phyloP scores from a whole-genome alignment of 2,797 vertebrate genomes.

The Rhodeus uyekii region DNA sequence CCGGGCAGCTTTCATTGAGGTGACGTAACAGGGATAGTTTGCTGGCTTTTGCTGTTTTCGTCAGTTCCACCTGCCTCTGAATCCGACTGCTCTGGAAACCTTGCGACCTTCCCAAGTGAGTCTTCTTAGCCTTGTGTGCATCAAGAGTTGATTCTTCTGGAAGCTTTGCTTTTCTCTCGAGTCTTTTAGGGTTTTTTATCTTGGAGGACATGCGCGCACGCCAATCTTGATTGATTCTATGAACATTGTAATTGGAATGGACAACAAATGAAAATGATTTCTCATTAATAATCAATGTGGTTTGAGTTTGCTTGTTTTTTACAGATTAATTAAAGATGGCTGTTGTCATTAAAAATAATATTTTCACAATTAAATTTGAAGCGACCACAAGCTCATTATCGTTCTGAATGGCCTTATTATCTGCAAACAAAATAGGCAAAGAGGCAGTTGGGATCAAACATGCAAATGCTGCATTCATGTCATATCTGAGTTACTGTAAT shows the following conservation, averaged over 20 bases:
- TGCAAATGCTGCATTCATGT: background rate
- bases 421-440: background rate
- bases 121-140: constrained; percentile 25
- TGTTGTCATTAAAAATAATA: background rate
- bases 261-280: background rate
- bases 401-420: background rate
- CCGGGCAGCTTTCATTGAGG: constrained; percentile 62
- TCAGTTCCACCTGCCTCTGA: constrained; percentile 29
- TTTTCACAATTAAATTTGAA: constrained; percentile 11
- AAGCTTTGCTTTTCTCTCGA: constrained; percentile 57
- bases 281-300: background rate
- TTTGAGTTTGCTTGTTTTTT: background rate
- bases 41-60: constrained; percentile 40
- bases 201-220: constrained; percentile 50
- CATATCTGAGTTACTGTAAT: constrained; percentile 8
- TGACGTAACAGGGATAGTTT: constrained; percentile 52
- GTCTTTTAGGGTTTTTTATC: constrained; percentile 50
- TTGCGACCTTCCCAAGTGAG: constrained; percentile 7
- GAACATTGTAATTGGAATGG: constrained; percentile 10
- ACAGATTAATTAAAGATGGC: constrained; percentile 1
- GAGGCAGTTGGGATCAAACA: constrained; percentile 8
- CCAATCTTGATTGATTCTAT: constrained; percentile 73
- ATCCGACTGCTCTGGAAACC: constrained; percentile 33
- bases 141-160: constrained; percentile 31
- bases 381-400: background rate